phyloP scores from a whole-genome alignment of 64 coral and sea anemone genomes.

The Montipora capricornis region DNA sequence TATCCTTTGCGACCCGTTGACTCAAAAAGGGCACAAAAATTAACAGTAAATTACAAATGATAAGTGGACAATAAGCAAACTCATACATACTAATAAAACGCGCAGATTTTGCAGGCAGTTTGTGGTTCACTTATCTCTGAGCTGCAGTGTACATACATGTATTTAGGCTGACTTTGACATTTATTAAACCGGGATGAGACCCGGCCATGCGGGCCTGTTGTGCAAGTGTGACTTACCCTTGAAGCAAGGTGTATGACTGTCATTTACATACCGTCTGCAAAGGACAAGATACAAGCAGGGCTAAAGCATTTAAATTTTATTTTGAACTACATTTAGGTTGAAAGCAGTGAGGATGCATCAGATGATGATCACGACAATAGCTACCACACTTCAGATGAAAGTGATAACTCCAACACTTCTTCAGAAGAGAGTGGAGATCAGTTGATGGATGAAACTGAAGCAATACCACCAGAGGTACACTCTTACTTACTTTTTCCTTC shows the following conservation, averaged over 20 bases:
- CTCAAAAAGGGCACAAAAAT: no score
- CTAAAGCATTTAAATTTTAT: background rate
- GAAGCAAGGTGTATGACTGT: background rate
- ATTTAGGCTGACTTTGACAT: no score
- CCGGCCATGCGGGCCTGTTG: background rate
- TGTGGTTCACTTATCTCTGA: no score
- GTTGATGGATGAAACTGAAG: background rate
- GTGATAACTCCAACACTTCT: background rate
- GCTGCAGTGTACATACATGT: no score
- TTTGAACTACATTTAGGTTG: background rate
- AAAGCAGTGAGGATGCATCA: background rate
- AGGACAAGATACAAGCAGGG: background rate
- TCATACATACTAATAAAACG: no score
- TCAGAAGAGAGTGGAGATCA: background rate
- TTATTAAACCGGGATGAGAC: background rate
- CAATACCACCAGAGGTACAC: background rate
- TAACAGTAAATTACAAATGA: no score
- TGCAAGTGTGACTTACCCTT: background rate
- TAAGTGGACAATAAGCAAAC: no score
- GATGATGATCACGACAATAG: background rate
- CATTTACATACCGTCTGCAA: background rate
- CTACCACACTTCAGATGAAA: background rate
- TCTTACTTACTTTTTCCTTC: background rate
- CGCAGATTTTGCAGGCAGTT: no score
- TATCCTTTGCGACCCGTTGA: background rate